Conservation (phyloP, 2,797 vertebrate species). For the Prionace glauca region DNA sequence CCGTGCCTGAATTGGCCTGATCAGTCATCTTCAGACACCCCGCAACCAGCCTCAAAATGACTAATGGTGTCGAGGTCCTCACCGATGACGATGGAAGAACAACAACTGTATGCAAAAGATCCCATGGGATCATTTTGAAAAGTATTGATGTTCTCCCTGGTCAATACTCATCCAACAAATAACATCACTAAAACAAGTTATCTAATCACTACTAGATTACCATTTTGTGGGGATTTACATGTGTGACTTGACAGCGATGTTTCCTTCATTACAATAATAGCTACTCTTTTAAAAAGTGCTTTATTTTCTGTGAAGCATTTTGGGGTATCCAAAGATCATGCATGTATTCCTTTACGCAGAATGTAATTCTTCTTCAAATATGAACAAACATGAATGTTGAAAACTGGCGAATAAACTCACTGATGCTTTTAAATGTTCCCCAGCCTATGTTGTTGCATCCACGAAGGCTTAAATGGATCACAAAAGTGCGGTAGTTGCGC, state of each 20-base stretch:
- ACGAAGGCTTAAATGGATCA: conserved; percentile 49
- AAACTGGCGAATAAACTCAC: conserved; percentile 46
- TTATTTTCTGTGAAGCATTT: background rate
- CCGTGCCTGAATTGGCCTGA: too few species aligned
- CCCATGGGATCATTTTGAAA: background rate
- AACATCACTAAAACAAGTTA: background rate
- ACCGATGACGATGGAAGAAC: too few species aligned
- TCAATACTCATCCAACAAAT: too few species aligned
- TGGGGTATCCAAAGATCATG: background rate
- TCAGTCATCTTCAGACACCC: too few species aligned
- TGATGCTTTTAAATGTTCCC: conserved; percentile 50
- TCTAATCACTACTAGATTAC: background rate
- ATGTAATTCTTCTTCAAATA: background rate
- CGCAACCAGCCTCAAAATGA: too few species aligned
- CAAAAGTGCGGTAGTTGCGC: conserved; percentile 49
- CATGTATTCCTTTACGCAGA: background rate
- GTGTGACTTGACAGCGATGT: background rate
- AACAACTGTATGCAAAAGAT: background rate
- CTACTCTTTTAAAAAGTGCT: background rate
- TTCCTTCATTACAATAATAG: background rate
- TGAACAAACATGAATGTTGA: background rate
- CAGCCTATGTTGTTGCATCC: conserved; percentile 47
- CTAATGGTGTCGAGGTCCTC: too few species aligned
- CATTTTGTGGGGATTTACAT: background rate
- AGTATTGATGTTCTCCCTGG: background rate